Percentiles rank a stretch among this genome's conserved stretches.
phyloP scores from a whole-genome alignment of 2,113 vertebrate genomes.

The Orycteropus afer region DNA sequence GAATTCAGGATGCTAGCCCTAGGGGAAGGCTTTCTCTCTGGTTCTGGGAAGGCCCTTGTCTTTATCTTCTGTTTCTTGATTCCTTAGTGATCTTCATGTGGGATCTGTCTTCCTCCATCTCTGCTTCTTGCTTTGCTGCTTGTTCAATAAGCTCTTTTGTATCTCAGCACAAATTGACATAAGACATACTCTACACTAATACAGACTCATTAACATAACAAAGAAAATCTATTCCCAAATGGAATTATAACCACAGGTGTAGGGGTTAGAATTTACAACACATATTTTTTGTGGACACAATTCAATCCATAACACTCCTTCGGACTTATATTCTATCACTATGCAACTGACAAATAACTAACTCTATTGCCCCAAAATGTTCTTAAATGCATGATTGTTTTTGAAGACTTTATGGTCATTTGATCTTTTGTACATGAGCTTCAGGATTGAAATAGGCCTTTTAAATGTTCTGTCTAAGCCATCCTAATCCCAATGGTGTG shows the following conservation, averaged over 20 bases:
- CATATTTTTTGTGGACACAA: too few species aligned
- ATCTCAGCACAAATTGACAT: neutral
- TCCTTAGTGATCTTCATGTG: neutral
- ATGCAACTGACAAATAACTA: neutral
- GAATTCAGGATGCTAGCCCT: neutral
- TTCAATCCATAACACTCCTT: neutral
- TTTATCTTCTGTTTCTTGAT: neutral
- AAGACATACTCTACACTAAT: neutral
- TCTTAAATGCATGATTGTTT: conserved; percentile 36
- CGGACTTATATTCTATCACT: neutral
- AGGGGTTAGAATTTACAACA: neutral
- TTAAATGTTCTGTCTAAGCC: neutral
- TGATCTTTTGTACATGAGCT: neutral
- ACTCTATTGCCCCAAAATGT: neutral
- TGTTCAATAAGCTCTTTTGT: neutral
- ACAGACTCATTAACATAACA: neutral
- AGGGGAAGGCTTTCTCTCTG: neutral
- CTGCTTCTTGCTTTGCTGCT: neutral
- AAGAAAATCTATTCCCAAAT: neutral
- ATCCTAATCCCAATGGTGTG: neutral
- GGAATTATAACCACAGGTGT: neutral
- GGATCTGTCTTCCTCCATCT: neutral
- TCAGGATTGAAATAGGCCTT: neutral
- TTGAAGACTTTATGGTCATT: neutral
- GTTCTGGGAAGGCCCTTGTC: neutral